Evolutionary conservation across 2,888 invertebrate species (phyloP).

Genomic region (Encarsia formosa): DNA sequence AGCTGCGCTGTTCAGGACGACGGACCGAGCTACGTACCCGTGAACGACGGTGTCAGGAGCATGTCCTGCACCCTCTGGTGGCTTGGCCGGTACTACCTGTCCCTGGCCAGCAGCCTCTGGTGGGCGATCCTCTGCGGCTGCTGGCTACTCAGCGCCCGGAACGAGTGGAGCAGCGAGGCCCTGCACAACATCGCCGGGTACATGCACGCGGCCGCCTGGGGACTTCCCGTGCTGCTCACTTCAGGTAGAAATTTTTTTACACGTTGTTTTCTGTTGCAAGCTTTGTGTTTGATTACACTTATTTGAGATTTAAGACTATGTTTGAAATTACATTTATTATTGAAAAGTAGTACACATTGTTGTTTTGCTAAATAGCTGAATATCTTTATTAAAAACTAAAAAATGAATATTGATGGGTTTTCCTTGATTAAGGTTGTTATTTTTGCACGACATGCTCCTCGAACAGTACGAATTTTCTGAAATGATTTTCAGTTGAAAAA

Average conservation of each 20-base stretch:
- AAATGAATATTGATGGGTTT: no score
- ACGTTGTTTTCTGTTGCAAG: no score
- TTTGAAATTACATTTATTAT: no score
- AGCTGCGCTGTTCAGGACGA: constrained; percentile 50
- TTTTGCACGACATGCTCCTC: no score
- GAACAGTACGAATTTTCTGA: no score
- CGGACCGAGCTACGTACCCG: constrained; percentile 49
- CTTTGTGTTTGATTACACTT: no score
- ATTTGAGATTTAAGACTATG: no score
- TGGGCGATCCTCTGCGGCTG: constrained; percentile 84
- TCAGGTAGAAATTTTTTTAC: constrained; percentile 59
- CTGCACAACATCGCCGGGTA: constrained; percentile 81
- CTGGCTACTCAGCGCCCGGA: constrained; percentile 85
- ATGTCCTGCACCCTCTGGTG: constrained; percentile 71
- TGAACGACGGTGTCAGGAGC: constrained; percentile 53
- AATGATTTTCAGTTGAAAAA: no score
- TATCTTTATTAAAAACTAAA: no score
- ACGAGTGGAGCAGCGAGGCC: constrained; percentile 92
- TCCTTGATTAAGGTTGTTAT: no score
- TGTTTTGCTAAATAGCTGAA: no score
- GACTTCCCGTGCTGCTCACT: constrained; percentile 79
- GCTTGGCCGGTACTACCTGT: constrained; percentile 72
- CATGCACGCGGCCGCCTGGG: constrained; percentile 85
- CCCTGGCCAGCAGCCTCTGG: constrained; percentile 78
- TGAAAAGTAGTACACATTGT: no score